A percentile compares a stretch with the other conserved stretches of the same genome.
Conservation (phyloP, 2,113 vertebrate genomes). For the Salminus brasiliensis region DNA sequence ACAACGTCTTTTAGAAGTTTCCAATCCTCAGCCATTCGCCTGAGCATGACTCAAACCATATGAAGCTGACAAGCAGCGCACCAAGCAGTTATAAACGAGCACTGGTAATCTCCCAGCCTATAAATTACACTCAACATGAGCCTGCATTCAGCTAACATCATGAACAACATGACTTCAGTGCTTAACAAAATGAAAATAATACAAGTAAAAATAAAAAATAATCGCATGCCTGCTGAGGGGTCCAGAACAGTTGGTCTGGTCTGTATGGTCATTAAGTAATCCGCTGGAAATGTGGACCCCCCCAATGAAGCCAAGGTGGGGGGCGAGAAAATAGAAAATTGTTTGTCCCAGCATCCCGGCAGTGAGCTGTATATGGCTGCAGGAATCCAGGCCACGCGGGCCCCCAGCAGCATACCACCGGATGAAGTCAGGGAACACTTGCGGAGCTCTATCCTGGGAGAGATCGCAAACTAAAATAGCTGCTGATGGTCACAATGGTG, state of each 20-base stretch:
- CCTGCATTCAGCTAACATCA: conserved; percentile 14
- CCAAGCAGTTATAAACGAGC: conserved; percentile 31
- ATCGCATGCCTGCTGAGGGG: conserved; percentile 1
- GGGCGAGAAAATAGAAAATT: conserved; percentile 30
- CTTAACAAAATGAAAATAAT: too few species aligned
- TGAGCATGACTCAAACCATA: conserved; percentile 8
- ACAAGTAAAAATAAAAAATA: conserved; percentile 3
- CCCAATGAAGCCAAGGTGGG: conserved; percentile 30
- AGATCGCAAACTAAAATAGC: conserved; percentile 57
- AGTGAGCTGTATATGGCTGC: conserved; percentile 45
- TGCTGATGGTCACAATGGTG: conserved; percentile 42
- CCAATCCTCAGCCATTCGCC: conserved; percentile 38
- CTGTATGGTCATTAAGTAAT: conserved; percentile 38
- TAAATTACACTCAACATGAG: conserved; percentile 33
- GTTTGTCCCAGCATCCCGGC: conserved; percentile 45
- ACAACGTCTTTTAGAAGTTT: not conserved
- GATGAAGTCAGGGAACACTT: conserved; percentile 65
- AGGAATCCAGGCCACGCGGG: conserved; percentile 59
- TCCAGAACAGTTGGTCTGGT: conserved; percentile 16
- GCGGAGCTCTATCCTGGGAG: conserved; percentile 64
- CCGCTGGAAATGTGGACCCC: conserved; percentile 28
- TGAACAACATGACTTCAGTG: conserved; percentile 26
- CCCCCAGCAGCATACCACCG: conserved; percentile 32
- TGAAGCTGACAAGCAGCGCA: not conserved
- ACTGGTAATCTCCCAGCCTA: conserved; percentile 28